A percentile compares a stretch with the other conserved stretches of the same genome.
Conservation (phyloP, 1,140 invertebrate genomes). For the Leptinotarsa lineolata region DNA sequence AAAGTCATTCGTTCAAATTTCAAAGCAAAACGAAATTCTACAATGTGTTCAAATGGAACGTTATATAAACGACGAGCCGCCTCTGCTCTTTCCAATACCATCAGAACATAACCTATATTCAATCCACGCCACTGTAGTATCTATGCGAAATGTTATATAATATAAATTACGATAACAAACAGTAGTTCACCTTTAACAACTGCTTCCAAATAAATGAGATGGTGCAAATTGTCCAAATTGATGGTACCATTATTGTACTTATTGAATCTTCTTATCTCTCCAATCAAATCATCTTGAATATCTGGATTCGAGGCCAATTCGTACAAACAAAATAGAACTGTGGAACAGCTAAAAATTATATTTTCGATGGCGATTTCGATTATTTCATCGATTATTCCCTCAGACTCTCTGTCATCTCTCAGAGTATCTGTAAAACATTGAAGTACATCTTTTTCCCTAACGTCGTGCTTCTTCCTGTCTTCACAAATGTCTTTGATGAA, state of each 20-base stretch:
- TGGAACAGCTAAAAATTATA: conserved; percentile 24
- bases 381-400: conserved; percentile 26
- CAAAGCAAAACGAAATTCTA: too few relatives aligned
- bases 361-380: conserved; percentile 28
- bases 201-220: conserved; percentile 39
- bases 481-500: conserved; percentile 25
- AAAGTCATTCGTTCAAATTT: too few relatives aligned
- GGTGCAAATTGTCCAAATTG: conserved; percentile 28
- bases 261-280: conserved; percentile 40
- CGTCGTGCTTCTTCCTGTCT: conserved; percentile 36
- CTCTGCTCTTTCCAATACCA: too few relatives aligned
- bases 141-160: too few relatives aligned
- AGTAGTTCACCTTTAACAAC: conserved; percentile 36
- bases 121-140: too few relatives aligned
- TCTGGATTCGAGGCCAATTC: conserved; percentile 38
- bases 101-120: too few relatives aligned
- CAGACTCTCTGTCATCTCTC: conserved; percentile 11
- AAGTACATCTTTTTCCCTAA: conserved; percentile 30
- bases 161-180: too few relatives aligned
- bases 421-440: conserved; percentile 31
- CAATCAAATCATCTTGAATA: conserved; percentile 38
- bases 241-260: conserved; percentile 29
- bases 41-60: too few relatives aligned
- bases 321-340: conserved; percentile 34
- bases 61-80: too few relatives aligned